Percentiles rank a stretch among this genome's conserved stretches.
Evolutionary conservation across 1,140 invertebrate species (phyloP).

Genomic region (Ylistrum balloti): DNA sequence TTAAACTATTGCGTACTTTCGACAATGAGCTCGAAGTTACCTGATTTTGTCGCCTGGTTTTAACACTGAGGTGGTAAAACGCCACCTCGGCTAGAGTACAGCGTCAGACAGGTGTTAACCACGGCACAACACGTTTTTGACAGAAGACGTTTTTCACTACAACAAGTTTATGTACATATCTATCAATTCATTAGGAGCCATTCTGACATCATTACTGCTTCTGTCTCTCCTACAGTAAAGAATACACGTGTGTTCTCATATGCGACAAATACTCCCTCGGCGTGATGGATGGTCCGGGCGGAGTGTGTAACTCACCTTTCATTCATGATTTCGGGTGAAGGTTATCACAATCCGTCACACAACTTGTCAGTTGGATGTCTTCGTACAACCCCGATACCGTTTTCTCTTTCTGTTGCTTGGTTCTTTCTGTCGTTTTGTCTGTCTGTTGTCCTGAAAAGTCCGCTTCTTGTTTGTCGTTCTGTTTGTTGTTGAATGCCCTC

Average conservation of each 20-base stretch:
- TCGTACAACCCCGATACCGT: background rate
- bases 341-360: background rate
- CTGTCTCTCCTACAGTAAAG: background rate
- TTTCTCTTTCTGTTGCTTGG: background rate
- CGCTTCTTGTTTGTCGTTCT: too few relatives aligned
- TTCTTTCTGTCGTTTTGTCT: background rate
- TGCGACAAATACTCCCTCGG: background rate
- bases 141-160: slow-evolving; percentile 32
- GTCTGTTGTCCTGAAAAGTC: background rate
- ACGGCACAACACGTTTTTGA: background rate
- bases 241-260: background rate
- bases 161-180: slow-evolving; percentile 7
- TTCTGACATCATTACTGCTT: slow-evolving; percentile 27
- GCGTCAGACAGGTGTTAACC: background rate
- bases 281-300: slow-evolving; percentile 2
- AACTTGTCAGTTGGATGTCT: background rate
- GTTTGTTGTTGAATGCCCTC: too few relatives aligned
- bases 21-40: background rate
- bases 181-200: slow-evolving; percentile 38
- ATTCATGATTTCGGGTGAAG: slow-evolving; percentile 21
- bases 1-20: background rate
- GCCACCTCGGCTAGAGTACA: background rate
- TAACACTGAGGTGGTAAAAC: background rate
- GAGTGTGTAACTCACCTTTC: background rate
- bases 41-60: slow-evolving; percentile 1